phyloP scores from a whole-genome alignment of 2,113 vertebrate genomes.

The Junco hyemalis region DNA sequence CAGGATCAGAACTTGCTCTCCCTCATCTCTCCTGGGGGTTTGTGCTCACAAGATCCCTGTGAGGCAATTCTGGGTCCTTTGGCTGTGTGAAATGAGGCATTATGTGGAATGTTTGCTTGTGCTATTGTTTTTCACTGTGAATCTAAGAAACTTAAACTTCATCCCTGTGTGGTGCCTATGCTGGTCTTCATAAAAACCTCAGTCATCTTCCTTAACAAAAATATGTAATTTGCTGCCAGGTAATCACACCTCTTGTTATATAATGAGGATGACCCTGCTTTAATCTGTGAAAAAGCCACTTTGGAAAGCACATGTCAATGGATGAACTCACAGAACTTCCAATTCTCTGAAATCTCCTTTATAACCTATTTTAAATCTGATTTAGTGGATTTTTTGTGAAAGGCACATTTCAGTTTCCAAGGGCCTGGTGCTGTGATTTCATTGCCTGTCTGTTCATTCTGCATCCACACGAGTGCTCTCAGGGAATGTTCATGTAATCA shows the following conservation, averaged over 20 bases:
- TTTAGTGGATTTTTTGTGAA: neutral
- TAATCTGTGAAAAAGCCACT: neutral
- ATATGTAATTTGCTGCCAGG: neutral
- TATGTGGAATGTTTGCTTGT: neutral
- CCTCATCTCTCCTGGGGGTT: neutral
- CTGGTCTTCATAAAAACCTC: neutral
- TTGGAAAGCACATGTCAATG: neutral
- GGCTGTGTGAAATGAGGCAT: neutral
- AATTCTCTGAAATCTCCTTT: neutral
- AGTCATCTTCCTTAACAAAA: neutral
- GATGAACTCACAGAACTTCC: neutral
- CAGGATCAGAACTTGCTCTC: neutral
- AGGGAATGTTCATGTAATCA: neutral
- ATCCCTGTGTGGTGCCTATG: accelerated
- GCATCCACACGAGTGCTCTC: neutral
- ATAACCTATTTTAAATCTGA: neutral
- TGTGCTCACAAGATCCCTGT: accelerated
- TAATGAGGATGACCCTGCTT: neutral
- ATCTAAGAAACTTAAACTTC: neutral
- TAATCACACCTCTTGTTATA: neutral
- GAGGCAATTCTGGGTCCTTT: neutral
- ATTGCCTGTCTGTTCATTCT: neutral
- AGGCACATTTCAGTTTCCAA: neutral
- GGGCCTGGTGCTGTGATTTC: neutral
- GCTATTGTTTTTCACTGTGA: neutral